Evolutionary conservation across 2,797 vertebrate genomes (phyloP), one percentile per base, ranked within the genome.

Genomic region (Lacerta viridis): DNA sequence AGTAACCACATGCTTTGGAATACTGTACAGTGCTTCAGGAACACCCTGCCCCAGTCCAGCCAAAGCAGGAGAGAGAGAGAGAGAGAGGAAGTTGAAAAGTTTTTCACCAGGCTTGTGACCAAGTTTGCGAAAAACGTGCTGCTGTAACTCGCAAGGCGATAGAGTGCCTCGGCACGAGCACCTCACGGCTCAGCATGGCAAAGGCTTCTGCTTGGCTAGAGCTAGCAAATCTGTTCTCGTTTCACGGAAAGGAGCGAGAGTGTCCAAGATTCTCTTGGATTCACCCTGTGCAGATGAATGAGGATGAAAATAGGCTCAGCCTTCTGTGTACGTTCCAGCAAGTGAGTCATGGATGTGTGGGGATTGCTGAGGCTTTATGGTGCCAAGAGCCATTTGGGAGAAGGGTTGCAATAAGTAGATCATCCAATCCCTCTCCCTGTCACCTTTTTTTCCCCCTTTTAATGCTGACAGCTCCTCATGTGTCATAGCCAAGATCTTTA

Each of bases 301-400:
- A 80, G 80, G 80, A 86, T 86, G 84, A 86, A 91, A 88, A 91
- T 83, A 89, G 88, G 84, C 86, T 86, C 72, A 81, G 83, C 29
- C 4, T 64, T 80, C 46, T 80, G n/a, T 64, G 85, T 68, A 71
- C 25, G 39, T 92, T 86, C 91, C 88, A 88, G 80, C 59, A 59
- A 68, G 43, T 76, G 80, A 90, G 80, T 86, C 86, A 33, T 86
- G 80, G 69, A 78, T 50, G 33, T 79, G 84, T 39, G 84, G 84
- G 59, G 80, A 88, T 83, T 86, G 80, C 75, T 78, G 39, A 78
- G 50, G 64, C 71, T 66, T 85, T 81, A 39, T 68, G 61, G 71
- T 86, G 88, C 88, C 88, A 89, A 89, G 74, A 82, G 78, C 88
- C 88, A 82, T 86, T 89, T 86, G 59, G 79, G 88, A 89, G 36